These are phyloP conservation scores for Coryphaenoides rupestris DNA, from an alignment of 2,113 vertebrate genomes.

Conservation along the genomic window DNA sequence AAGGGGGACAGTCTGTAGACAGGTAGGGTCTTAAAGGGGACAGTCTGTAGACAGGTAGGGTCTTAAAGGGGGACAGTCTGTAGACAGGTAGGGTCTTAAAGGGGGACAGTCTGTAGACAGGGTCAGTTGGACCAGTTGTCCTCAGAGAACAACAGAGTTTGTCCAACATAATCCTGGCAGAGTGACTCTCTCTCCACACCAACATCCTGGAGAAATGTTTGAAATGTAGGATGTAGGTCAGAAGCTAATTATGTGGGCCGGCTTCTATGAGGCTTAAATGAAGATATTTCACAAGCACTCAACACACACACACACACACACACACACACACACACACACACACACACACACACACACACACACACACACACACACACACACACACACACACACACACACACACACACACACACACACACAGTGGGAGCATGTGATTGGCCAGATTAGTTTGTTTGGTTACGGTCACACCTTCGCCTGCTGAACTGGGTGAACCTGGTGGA, in stretches of 20 bases:
- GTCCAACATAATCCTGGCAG: conserved; percentile 42
- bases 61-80: too few relatives aligned
- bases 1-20: too few relatives aligned
- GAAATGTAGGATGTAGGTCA: conserved; percentile 72
- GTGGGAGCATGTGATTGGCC: conserved; percentile 55
- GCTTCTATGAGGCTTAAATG: conserved; percentile 56
- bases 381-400: conserved; percentile 49
- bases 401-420: conserved; percentile 1
- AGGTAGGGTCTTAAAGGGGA: too few relatives aligned
- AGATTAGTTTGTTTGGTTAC: conserved; percentile 50
- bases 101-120: neutral
- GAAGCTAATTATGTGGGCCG: conserved; percentile 67
- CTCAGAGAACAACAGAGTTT: conserved; percentile 31
- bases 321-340: too few relatives aligned
- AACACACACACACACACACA: conserved; percentile 6
- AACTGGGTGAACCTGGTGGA: conserved; percentile 49
- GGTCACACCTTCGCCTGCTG: conserved; percentile 60
- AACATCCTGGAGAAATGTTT: conserved; percentile 32
- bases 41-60: too few relatives aligned
- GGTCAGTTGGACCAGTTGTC: conserved; percentile 7
- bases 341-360: too few relatives aligned
- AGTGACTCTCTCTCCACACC: conserved; percentile 53
- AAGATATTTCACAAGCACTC: conserved; percentile 60
- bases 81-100: conserved; percentile 54
- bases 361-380: too few relatives aligned